Percentiles rank a stretch among this genome's conserved stretches.
Evolutionary conservation across 1,140 invertebrate species (phyloP).

Genomic region (Pseudomyrmex gracilis): DNA sequence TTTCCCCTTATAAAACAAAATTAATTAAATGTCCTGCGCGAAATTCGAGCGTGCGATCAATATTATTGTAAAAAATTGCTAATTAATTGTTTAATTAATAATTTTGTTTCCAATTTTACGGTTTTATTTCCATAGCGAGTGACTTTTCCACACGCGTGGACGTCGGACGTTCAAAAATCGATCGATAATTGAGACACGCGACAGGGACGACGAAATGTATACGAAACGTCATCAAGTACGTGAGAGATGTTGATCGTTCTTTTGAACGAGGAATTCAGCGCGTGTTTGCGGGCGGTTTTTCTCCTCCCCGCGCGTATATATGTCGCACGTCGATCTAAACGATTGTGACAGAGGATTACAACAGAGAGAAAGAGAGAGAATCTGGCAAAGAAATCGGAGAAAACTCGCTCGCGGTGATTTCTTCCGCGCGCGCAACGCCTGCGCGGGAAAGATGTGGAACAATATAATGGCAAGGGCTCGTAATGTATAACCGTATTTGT

Average conservation of each 20-base stretch:
- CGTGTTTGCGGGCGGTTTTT: background rate
- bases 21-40: background rate
- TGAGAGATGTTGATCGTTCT: slow-evolving; percentile 6
- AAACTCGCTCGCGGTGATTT: slow-evolving; percentile 61
- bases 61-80: background rate
- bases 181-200: background rate
- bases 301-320: background rate
- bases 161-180: background rate
- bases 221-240: background rate
- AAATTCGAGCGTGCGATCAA: background rate
- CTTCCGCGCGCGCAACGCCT: slow-evolving; percentile 33
- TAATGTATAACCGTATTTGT: slow-evolving; percentile 68
- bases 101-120: too few species aligned
- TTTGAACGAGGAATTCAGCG: slow-evolving; percentile 15
- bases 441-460: slow-evolving; percentile 53
- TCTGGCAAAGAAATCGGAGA: slow-evolving; percentile 66
- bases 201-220: background rate
- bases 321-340: slow-evolving; percentile 44
- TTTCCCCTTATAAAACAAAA: background rate
- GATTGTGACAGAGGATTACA: slow-evolving; percentile 53
- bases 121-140: too few species aligned
- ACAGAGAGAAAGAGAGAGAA: slow-evolving; percentile 24
- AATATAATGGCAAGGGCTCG: slow-evolving; percentile 69
- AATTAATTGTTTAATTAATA: too few species aligned
- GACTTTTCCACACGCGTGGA: background rate